phyloP scores from a whole-genome alignment of 2,888 invertebrate species.

The Ophonus ardosiacus region DNA sequence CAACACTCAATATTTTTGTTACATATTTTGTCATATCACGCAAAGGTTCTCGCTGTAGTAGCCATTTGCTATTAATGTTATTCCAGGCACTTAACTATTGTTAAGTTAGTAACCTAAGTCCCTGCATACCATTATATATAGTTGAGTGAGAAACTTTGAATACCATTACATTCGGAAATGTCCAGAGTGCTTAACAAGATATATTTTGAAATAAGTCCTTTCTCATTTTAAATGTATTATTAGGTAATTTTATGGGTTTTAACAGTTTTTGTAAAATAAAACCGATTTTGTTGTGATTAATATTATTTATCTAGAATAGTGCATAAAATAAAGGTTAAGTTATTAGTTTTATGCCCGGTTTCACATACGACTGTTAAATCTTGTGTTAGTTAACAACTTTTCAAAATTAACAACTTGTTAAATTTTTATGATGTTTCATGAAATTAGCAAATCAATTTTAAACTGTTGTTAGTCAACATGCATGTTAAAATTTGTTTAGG shows the following conservation, averaged over 20 bases:
- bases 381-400: too few relatives aligned
- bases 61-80: not conserved
- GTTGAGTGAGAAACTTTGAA: not conserved
- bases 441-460: too few relatives aligned
- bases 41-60: not conserved
- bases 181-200: not conserved
- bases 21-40: not conserved
- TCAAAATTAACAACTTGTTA: too few relatives aligned
- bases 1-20: not conserved
- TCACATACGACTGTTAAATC: too few relatives aligned
- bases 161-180: not conserved
- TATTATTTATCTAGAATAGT: too few relatives aligned
- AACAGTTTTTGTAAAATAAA: too few relatives aligned
- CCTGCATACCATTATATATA: not conserved
- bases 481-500: too few relatives aligned
- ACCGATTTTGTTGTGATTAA: too few relatives aligned
- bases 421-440: too few relatives aligned
- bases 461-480: too few relatives aligned
- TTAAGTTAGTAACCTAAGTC: not conserved
- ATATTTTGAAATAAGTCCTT: not conserved
- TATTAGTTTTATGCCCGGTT: too few relatives aligned
- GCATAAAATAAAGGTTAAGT: too few relatives aligned
- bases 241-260: not conserved
- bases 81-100: not conserved
- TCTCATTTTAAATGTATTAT: not conserved